Percentiles rank a stretch among this genome's conserved stretches.
These are phyloP conservation scores for Nyctereutes procyonoides DNA, from an alignment of 2,113 vertebrate species.

Conservation along the genomic window DNA sequence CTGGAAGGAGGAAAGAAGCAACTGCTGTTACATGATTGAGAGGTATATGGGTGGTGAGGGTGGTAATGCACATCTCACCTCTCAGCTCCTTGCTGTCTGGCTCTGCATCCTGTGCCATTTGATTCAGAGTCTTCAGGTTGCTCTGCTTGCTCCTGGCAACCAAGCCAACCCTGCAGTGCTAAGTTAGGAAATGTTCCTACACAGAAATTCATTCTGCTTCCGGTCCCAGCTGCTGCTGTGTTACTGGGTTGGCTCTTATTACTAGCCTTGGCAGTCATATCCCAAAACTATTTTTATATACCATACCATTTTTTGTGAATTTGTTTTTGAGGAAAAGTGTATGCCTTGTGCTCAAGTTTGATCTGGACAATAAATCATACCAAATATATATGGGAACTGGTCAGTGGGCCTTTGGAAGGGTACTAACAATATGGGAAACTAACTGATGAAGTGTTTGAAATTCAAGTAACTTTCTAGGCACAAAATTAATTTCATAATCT, in stretches of 20 bases:
- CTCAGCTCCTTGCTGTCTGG: background rate
- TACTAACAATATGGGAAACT: background rate
- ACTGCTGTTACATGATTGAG: background rate
- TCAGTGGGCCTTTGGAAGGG: background rate
- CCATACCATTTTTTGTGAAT: background rate
- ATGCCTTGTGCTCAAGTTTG: background rate
- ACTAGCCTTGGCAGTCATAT: conserved; percentile 50
- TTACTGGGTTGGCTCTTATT: background rate
- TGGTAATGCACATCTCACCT: fast-evolving
- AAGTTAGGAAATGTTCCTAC: background rate
- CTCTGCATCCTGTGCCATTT: background rate
- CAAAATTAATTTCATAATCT: background rate
- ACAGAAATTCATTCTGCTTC: background rate
- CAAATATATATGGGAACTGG: background rate
- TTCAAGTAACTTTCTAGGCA: background rate
- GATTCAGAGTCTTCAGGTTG: background rate
- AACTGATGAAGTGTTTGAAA: background rate
- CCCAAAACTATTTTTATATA: conserved; percentile 62
- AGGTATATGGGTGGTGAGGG: fast-evolving
- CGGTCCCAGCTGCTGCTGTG: background rate
- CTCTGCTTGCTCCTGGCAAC: conserved; percentile 43
- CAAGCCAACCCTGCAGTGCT: background rate
- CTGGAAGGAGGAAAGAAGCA: background rate
- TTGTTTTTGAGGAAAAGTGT: conserved; percentile 63
- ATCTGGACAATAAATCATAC: background rate